Evolutionary conservation across 2,113 vertebrate species (phyloP).

Genomic region (Equus przewalskii): DNA sequence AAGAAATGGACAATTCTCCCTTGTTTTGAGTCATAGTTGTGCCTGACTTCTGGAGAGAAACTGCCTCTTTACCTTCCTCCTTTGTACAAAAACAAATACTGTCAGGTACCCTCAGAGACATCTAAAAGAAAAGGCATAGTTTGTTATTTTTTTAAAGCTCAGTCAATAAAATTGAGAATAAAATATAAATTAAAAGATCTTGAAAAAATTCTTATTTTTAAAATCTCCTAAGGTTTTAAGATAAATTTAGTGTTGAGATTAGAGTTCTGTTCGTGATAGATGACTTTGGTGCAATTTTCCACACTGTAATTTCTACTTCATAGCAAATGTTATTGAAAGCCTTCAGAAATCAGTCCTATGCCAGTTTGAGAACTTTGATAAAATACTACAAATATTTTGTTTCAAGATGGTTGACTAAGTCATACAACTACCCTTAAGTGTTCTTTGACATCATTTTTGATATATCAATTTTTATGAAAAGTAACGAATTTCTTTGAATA

Average conservation of each 20-base stretch:
- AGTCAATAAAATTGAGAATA: conserved; percentile 1
- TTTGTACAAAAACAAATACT: conserved; percentile 31
- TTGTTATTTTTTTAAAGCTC: neutral
- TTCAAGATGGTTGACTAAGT: neutral
- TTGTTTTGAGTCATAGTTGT: neutral
- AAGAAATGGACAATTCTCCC: neutral
- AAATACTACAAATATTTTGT: neutral
- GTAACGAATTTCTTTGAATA: conserved; percentile 16
- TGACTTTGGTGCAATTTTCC: neutral
- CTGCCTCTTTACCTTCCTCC: neutral
- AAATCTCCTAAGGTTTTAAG: neutral
- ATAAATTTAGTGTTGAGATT: conserved; percentile 14
- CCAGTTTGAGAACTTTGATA: conserved; percentile 9
- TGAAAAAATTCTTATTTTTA: conserved; percentile 46
- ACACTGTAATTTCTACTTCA: neutral
- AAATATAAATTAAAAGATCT: conserved; percentile 31
- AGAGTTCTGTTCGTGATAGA: neutral
- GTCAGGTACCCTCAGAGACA: neutral
- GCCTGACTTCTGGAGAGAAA: neutral
- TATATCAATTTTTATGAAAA: neutral
- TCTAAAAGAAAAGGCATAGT: neutral
- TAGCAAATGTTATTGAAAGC: neutral
- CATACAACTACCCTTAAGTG: neutral
- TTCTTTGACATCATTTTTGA: conserved; percentile 5
- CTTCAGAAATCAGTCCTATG: neutral